Percentiles rank a stretch among this genome's conserved stretches.
These are phyloP conservation scores for Leucozona laternaria DNA, from an alignment of 2,888 invertebrate species.

Conservation along the genomic window DNA sequence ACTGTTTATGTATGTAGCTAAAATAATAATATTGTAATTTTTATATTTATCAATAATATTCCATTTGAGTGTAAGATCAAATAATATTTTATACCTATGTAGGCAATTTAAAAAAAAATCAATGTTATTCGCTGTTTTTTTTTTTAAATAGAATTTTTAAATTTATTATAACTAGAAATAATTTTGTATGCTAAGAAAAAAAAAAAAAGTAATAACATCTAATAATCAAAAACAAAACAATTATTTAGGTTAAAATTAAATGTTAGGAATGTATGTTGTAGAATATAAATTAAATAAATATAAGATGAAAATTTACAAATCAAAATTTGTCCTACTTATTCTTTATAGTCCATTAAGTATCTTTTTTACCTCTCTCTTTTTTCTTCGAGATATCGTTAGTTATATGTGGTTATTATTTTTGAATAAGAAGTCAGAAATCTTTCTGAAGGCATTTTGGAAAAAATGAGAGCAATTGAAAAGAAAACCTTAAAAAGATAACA, in stretches of 20 bases:
- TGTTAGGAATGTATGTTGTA: conserved; percentile 22
- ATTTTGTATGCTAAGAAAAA: neutral
- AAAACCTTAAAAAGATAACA: no score
- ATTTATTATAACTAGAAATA: neutral
- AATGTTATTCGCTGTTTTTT: conserved; percentile 2
- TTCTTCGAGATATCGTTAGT: no score
- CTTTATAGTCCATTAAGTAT: no score
- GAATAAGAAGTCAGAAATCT: no score
- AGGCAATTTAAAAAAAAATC: no score
- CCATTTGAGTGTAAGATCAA: neutral
- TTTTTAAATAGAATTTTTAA: neutral
- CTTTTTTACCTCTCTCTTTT: no score
- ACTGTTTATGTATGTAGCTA: neutral
- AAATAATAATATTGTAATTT: neutral
- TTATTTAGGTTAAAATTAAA: conserved; percentile 6
- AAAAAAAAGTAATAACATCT: neutral
- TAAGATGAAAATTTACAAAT: conserved; percentile 22
- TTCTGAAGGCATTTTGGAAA: no score
- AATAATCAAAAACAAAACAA: neutral
- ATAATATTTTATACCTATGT: conserved; percentile 8
- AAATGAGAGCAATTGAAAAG: no score
- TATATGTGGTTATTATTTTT: no score
- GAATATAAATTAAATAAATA: conserved; percentile 5
- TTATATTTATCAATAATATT: neutral
- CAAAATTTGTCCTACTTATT: neutral